phyloP scores from a whole-genome alignment of 2,113 vertebrate genomes.

The Gymnarchus niloticus region DNA sequence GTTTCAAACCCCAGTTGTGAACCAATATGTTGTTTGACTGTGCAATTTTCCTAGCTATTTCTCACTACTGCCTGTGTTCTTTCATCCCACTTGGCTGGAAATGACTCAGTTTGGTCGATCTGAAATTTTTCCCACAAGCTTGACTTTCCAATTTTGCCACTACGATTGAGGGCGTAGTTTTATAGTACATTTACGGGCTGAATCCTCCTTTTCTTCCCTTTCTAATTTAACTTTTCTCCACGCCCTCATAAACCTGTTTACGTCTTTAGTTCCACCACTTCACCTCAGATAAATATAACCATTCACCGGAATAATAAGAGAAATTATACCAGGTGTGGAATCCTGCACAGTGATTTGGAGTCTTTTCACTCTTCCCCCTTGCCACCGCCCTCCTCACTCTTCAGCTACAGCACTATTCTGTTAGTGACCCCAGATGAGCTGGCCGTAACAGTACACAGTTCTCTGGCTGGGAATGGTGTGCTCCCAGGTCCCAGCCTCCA shows the following conservation, averaged over 20 bases:
- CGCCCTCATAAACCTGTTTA: not conserved
- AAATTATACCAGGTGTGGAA: constrained; percentile 22
- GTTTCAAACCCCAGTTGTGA: not conserved
- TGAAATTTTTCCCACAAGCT: not conserved
- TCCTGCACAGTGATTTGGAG: constrained; percentile 7
- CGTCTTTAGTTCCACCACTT: not conserved
- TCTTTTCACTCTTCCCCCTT: not conserved
- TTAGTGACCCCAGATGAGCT: constrained; percentile 9
- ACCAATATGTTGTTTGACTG: no score
- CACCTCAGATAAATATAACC: constrained; percentile 24
- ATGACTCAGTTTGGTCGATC: not conserved
- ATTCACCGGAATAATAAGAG: constrained; percentile 18
- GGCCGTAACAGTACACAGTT: not conserved
- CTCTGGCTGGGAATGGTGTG: not conserved
- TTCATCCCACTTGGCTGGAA: not conserved
- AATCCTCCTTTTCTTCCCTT: not conserved
- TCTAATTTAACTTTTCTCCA: not conserved
- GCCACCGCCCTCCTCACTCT: not conserved
- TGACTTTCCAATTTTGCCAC: not conserved
- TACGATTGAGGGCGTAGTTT: not conserved
- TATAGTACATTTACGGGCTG: not conserved
- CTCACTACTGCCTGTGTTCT: not conserved
- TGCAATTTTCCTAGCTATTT: not conserved
- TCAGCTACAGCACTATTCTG: constrained; percentile 15
- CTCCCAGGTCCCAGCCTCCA: not conserved